These are phyloP conservation scores for Microctenopoma stevenorrisi DNA, from an alignment of 2,797 vertebrate genomes.

Conservation along the genomic window DNA sequence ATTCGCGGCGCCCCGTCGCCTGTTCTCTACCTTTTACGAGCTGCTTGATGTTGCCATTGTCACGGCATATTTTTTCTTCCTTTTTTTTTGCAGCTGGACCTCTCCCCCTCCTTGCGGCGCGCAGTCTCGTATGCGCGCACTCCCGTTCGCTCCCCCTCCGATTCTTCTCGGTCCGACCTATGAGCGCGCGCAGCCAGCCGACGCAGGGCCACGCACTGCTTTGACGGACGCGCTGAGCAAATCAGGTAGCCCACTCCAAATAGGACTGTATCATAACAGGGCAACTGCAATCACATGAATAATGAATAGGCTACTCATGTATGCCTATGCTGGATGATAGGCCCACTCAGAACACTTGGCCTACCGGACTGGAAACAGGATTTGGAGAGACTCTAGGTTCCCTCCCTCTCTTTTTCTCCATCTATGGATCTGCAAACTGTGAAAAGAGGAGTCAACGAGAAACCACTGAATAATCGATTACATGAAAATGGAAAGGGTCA, in stretches of 20 bases:
- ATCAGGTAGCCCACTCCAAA: constrained; percentile 78
- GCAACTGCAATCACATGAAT: constrained; percentile 82
- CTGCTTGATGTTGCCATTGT: constrained; percentile 84
- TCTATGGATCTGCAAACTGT: constrained; percentile 11
- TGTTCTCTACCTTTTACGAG: constrained; percentile 68
- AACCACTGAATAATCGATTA: background rate
- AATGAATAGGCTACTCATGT: constrained; percentile 76
- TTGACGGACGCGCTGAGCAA: constrained; percentile 79
- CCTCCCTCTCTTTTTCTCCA: constrained; percentile 3
- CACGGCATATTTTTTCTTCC: constrained; percentile 63
- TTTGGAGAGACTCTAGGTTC: constrained; percentile 40
- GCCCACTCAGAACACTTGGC: constrained; percentile 53
- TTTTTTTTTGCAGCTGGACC: constrained; percentile 80
- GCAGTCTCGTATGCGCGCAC: constrained; percentile 82
- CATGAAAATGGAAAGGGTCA: background rate
- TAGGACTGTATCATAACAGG: constrained; percentile 79
- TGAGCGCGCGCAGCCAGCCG: constrained; percentile 86
- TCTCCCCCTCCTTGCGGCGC: constrained; percentile 78
- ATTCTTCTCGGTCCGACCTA: constrained; percentile 84
- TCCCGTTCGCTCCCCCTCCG: constrained; percentile 68
- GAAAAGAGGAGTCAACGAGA: background rate
- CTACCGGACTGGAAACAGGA: constrained; percentile 46
- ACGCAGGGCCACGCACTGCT: constrained; percentile 79
- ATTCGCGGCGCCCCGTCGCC: constrained; percentile 65
- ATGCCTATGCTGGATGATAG: constrained; percentile 68